Evolutionary conservation across 2,113 vertebrate genomes (phyloP).

Genomic region (Hylia prasina): DNA sequence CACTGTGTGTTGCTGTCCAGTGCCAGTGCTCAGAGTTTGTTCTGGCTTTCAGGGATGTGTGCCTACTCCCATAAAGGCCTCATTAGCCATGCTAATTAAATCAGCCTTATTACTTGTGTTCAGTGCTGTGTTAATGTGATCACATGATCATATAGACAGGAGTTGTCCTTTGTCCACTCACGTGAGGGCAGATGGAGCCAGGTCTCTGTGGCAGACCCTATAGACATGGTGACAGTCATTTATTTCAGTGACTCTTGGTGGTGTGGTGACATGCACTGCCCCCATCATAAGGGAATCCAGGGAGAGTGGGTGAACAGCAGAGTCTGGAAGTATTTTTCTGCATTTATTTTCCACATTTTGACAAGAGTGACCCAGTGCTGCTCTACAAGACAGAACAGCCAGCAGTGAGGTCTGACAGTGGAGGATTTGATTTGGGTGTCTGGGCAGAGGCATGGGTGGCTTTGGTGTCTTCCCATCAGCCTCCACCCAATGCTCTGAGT

Average conservation of each 20-base stretch:
- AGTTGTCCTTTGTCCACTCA: not conserved
- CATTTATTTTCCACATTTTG: not conserved
- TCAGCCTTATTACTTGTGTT: not conserved
- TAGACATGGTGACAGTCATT: not conserved
- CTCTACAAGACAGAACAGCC: not conserved
- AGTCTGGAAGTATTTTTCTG: not conserved
- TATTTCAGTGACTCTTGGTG: not conserved
- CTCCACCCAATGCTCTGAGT: rapidly evolving
- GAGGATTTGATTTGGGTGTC: not conserved
- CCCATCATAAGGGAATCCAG: not conserved
- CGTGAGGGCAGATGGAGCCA: not conserved
- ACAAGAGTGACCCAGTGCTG: not conserved
- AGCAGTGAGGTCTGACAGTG: rapidly evolving
- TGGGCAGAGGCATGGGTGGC: not conserved
- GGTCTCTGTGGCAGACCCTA: not conserved
- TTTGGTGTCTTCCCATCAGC: not conserved
- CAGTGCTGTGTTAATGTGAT: rapidly evolving
- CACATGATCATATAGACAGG: not conserved
- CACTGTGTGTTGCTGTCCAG: rapidly evolving
- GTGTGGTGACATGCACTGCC: rapidly evolving
- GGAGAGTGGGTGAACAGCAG: not conserved
- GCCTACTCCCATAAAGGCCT: not conserved
- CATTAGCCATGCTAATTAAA: not conserved
- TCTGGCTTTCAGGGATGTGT: not conserved
- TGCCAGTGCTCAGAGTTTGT: not conserved